Evolutionary conservation across 2,797 vertebrate species (phyloP).

Genomic region (Peromyscus eremicus): DNA sequence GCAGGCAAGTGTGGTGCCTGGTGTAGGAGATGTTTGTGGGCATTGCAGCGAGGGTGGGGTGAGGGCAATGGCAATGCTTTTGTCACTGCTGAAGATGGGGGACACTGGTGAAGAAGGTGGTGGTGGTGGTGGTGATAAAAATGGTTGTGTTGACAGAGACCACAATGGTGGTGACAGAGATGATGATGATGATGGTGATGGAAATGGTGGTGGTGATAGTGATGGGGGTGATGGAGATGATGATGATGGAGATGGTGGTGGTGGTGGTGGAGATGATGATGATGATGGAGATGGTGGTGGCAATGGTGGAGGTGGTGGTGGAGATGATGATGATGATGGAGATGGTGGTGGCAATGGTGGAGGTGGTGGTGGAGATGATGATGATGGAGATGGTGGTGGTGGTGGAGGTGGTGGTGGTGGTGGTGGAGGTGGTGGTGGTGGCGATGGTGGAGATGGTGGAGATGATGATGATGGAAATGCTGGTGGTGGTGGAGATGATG

Average conservation of each 20-base stretch:
- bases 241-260: fast-evolving
- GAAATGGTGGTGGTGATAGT: neutral
- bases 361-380: fast-evolving
- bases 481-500: neutral
- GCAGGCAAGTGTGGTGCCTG: neutral
- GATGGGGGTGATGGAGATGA: neutral
- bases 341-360: fast-evolving
- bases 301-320: fast-evolving
- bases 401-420: fast-evolving
- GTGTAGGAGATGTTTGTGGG: neutral
- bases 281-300: fast-evolving
- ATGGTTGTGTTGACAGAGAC: neutral
- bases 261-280: fast-evolving
- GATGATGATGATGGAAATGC: fast-evolving
- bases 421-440: fast-evolving
- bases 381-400: neutral
- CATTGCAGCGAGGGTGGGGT: fast-evolving
- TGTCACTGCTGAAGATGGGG: neutral
- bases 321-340: neutral
- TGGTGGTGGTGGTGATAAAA: neutral
- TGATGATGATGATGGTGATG: neutral
- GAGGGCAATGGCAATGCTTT: fast-evolving
- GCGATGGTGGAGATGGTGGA: neutral
- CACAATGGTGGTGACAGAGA: fast-evolving
- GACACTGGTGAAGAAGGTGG: fast-evolving